phyloP scores from a whole-genome alignment of 2,888 invertebrate species.

The Metallyticus violacea region DNA sequence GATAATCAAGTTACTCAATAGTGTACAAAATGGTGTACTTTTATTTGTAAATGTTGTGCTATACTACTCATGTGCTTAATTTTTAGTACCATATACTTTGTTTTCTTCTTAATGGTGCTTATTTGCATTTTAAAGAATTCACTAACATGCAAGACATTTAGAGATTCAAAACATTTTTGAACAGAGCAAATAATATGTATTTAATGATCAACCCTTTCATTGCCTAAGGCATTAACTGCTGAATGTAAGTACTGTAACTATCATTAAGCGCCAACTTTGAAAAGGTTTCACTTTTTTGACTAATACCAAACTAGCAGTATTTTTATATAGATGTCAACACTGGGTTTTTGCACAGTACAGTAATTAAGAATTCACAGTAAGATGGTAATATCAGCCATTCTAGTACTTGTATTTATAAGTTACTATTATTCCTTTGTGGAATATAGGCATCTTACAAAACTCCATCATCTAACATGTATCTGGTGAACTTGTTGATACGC shows the following conservation, averaged over 20 bases:
- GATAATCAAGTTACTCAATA: neutral
- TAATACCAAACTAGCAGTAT: neutral
- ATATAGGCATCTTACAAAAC: too few relatives aligned
- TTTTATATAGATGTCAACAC: neutral
- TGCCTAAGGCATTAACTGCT: neutral
- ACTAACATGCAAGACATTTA: neutral
- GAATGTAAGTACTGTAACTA: neutral
- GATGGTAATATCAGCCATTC: too few relatives aligned
- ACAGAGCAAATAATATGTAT: neutral
- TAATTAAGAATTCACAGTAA: neutral
- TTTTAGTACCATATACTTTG: neutral
- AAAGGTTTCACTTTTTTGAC: neutral
- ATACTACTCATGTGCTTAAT: neutral
- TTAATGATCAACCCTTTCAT: neutral
- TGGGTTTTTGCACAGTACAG: neutral
- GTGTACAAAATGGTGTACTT: neutral
- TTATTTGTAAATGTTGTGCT: constrained; percentile 11
- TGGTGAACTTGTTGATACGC: too few relatives aligned
- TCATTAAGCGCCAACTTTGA: neutral
- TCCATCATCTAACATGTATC: too few relatives aligned
- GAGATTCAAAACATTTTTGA: neutral
- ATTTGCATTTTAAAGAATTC: neutral
- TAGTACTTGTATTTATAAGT: too few relatives aligned
- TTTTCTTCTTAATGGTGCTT: neutral
- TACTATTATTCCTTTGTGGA: too few relatives aligned